Evolutionary conservation across 2,888 invertebrate species (phyloP).

Genomic region (Fragum sueziense): DNA sequence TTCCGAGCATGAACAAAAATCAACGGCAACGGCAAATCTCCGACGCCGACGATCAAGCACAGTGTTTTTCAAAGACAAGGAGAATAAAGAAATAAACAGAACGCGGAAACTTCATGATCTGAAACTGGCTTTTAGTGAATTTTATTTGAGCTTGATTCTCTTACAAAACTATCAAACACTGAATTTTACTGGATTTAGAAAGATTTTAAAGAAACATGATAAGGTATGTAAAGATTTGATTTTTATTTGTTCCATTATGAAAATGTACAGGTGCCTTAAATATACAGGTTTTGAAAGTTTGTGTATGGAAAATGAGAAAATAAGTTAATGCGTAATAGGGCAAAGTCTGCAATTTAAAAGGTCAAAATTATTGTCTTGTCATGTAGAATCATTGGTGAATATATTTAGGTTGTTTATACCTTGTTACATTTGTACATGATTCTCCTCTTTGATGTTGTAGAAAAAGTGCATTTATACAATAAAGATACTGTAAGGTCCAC

Average conservation of each 20-base stretch:
- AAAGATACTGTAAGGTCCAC: too few relatives aligned
- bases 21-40: constrained; percentile 55
- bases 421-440: too few relatives aligned
- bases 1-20: constrained; percentile 74
- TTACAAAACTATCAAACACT: constrained; percentile 99
- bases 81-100: constrained; percentile 64
- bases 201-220: constrained; percentile 99
- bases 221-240: constrained; percentile 86
- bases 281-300: too few relatives aligned
- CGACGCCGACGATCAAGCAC: constrained; percentile 60
- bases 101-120: constrained; percentile 87
- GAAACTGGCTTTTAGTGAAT: constrained; percentile 99
- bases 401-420: too few relatives aligned
- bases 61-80: constrained; percentile 63
- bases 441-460: too few relatives aligned
- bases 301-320: too few relatives aligned
- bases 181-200: constrained; percentile 99
- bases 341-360: too few relatives aligned
- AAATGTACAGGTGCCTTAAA: too few relatives aligned
- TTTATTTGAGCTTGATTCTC: constrained; percentile 97
- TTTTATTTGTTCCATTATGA: not conserved
- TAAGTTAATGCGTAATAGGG: too few relatives aligned
- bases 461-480: too few relatives aligned
- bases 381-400: too few relatives aligned
- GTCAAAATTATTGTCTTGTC: too few relatives aligned